phyloP scores from a whole-genome alignment of 2,888 invertebrate species.

The Rhaphigaster nebulosa region DNA sequence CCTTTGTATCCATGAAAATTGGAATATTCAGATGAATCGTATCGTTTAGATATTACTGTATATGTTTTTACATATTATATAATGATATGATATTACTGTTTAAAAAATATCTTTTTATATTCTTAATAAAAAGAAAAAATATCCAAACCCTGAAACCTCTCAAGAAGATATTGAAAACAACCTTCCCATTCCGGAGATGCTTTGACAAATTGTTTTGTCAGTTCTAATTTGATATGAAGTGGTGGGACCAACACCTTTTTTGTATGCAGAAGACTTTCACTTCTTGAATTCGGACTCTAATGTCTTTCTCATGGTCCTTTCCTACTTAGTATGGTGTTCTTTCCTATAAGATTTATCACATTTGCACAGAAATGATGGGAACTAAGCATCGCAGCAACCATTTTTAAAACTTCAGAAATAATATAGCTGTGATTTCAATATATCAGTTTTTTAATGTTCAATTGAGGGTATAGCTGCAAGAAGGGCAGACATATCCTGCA shows the following conservation, averaged over 20 bases:
- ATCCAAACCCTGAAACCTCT: no score
- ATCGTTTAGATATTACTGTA: no score
- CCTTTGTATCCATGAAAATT: no score
- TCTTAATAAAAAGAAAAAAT: no score
- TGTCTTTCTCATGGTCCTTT: background rate
- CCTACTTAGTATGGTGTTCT: background rate
- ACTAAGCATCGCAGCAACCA: background rate
- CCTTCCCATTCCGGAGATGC: background rate
- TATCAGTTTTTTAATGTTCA: no score
- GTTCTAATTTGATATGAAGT: background rate
- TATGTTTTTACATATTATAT: no score
- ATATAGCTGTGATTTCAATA: no score
- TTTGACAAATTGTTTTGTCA: background rate
- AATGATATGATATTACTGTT: no score
- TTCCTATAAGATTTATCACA: background rate
- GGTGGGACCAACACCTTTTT: background rate
- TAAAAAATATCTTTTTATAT: no score
- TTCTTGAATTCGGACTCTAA: background rate
- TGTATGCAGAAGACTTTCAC: background rate
- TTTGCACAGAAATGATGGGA: background rate
- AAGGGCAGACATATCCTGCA: no score
- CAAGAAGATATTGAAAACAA: background rate
- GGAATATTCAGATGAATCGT: no score
- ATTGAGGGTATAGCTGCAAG: no score
- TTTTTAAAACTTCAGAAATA: background rate